Conservation (phyloP, 2,113 vertebrate species). For the Atlantisia rogersi region DNA sequence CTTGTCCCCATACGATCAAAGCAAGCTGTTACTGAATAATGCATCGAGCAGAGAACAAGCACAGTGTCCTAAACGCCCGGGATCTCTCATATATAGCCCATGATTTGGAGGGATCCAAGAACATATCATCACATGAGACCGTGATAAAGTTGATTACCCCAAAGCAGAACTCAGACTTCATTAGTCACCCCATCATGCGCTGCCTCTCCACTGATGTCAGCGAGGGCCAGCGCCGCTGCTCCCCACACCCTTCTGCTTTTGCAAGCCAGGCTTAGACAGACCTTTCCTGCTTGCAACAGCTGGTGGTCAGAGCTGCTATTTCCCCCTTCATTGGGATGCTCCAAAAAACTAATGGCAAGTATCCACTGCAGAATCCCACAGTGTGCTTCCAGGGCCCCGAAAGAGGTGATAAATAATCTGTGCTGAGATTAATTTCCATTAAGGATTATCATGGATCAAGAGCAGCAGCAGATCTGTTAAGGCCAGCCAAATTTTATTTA, state of each 20-base stretch:
- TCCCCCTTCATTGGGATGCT: neutral
- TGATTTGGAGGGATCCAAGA: slow-evolving; percentile 11
- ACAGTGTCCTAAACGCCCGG: neutral
- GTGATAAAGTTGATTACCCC: slow-evolving; percentile 7
- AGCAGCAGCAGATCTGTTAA: neutral
- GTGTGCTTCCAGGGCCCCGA: neutral
- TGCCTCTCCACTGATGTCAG: slow-evolving; percentile 34
- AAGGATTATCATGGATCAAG: neutral
- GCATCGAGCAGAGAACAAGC: neutral
- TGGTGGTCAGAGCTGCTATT: neutral
- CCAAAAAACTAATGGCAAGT: neutral
- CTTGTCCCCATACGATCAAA: neutral
- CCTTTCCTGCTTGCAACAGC: neutral
- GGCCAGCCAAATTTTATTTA: neutral
- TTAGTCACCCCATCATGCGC: slow-evolving; percentile 62
- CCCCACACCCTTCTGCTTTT: slow-evolving; percentile 61
- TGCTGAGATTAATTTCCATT: neutral
- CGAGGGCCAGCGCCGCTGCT: rapidly evolving
- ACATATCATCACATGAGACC: slow-evolving; percentile 18
- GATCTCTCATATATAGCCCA: neutral
- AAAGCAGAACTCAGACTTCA: slow-evolving; percentile 15
- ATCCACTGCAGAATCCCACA: rapidly evolving
- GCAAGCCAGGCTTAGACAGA: slow-evolving; percentile 1
- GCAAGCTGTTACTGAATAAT: neutral
- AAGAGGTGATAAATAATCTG: neutral